A percentile compares a stretch with the other conserved stretches of the same genome.
Conservation (phyloP, 2,888 invertebrate genomes). For the Nasonovia ribisnigri region DNA sequence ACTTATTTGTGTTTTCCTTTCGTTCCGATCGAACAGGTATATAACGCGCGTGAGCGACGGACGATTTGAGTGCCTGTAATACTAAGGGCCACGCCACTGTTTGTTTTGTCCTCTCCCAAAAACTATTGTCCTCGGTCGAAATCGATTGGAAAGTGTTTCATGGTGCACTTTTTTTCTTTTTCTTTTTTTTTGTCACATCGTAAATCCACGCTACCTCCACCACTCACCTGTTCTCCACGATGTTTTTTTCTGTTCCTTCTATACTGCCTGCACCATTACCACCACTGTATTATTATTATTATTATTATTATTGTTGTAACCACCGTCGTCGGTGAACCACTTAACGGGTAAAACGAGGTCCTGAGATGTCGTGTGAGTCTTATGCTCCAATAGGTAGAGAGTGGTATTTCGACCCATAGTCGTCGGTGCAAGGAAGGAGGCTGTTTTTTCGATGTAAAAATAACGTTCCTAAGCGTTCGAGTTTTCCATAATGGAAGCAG, state of each 20-base stretch:
- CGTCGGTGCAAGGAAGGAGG: neutral
- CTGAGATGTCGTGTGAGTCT: neutral
- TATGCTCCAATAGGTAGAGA: neutral
- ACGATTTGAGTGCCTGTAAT: neutral
- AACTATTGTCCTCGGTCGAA: constrained; percentile 17
- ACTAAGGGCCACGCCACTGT: neutral
- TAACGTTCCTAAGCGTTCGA: neutral
- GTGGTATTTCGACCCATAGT: neutral
- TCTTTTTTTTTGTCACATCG: constrained; percentile 2
- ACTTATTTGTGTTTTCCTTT: neutral
- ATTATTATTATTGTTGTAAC: constrained; percentile 21
- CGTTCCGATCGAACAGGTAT: neutral
- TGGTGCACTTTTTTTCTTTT: neutral
- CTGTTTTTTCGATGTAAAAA: neutral
- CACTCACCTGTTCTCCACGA: constrained; percentile 10
- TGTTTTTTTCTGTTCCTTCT: constrained; percentile 19
- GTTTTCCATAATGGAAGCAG: neutral
- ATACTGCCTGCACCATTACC: too few relatives aligned
- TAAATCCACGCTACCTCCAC: constrained; percentile 22
- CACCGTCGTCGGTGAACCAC: constrained; percentile 27
- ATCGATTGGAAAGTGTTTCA: constrained; percentile 25
- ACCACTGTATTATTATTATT: neutral
- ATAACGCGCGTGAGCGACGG: neutral
- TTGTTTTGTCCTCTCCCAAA: constrained; percentile 12
- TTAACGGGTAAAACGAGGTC: constrained; percentile 38